phyloP scores from a whole-genome alignment of 2,888 invertebrate genomes.

The Lapara coniferarum region DNA sequence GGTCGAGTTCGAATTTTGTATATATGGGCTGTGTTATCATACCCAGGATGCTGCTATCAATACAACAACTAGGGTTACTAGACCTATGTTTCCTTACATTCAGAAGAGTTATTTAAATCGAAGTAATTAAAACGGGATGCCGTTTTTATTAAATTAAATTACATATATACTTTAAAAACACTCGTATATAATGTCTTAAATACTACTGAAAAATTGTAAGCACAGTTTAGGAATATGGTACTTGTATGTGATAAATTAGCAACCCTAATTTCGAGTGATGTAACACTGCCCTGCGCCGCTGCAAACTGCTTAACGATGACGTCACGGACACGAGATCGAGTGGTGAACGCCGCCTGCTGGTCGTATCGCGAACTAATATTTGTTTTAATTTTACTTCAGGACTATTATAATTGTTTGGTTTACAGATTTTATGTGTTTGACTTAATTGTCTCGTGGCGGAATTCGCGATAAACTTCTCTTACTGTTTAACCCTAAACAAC shows the following conservation, averaged over 20 bases:
- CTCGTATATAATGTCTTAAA: not conserved
- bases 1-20: constrained; percentile 44
- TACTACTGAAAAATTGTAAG: not conserved
- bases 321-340: constrained; percentile 25
- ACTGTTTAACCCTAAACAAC: no score
- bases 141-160: no score
- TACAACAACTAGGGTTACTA: constrained; percentile 24
- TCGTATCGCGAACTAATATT: constrained; percentile 16
- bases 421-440: not conserved
- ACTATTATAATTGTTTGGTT: not conserved
- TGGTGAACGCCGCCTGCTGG: constrained; percentile 5
- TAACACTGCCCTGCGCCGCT: constrained; percentile 28
- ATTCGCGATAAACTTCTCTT: not conserved
- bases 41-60: constrained; percentile 57
- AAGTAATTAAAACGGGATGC: no score
- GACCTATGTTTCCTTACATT: not conserved
- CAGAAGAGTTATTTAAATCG: not conserved
- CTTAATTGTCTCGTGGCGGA: not conserved
- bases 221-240: no score
- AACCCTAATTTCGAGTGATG: constrained; percentile 23
- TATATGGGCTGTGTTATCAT: constrained; percentile 70
- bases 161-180: no score
- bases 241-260: not conserved
- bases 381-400: constrained; percentile 5
- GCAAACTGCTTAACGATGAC: constrained; percentile 29